Conservation (phyloP, 2,888 invertebrate genomes). For the Heliconius charithonia region DNA sequence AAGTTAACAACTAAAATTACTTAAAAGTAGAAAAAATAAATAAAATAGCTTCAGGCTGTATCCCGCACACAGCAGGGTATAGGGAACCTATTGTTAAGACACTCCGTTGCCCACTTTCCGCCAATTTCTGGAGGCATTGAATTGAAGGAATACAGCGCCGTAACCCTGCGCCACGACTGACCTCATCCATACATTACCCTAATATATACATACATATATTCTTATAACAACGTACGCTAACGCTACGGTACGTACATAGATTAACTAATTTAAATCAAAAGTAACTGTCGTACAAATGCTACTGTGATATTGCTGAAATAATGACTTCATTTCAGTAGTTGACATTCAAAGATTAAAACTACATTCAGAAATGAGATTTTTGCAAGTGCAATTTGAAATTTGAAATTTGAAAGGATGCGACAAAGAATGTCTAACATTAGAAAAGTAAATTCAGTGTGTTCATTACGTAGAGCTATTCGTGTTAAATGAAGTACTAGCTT, state of each 20-base stretch:
- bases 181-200: too few species aligned
- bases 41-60: too few species aligned
- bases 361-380: constrained; percentile 39
- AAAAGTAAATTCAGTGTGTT: neutral
- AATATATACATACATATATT: too few species aligned
- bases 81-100: too few species aligned
- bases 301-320: constrained; percentile 16
- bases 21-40: too few species aligned
- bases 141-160: too few species aligned
- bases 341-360: constrained; percentile 33
- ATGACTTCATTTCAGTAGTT: constrained; percentile 23
- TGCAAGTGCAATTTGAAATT: constrained; percentile 36
- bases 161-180: too few species aligned
- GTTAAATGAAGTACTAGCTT: neutral
- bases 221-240: too few species aligned
- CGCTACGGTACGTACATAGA: neutral
- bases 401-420: constrained; percentile 25
- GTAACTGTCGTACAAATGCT: neutral
- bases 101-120: too few species aligned
- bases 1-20: too few species aligned
- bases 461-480: neutral
- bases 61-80: too few species aligned
- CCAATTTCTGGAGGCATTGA: too few species aligned
- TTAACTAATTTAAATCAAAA: neutral
- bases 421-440: constrained; percentile 18